A percentile compares a stretch with the other conserved stretches of the same genome.
Evolutionary conservation across 2,113 vertebrate genomes (phyloP).

Genomic region (Sphaerodactylus townsendi): DNA sequence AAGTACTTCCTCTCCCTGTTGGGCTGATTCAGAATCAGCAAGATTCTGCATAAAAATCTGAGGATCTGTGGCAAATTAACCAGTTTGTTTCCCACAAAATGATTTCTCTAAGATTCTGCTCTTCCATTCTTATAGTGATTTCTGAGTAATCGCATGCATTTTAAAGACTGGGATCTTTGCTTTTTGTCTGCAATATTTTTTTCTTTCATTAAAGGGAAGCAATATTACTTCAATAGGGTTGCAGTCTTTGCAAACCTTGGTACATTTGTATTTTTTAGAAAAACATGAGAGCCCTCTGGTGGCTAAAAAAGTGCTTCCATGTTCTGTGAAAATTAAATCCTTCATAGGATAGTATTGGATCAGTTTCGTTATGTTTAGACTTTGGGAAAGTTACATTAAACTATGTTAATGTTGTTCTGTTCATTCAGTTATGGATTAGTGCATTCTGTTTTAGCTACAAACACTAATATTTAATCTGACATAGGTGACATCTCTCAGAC

Average conservation of each 20-base stretch:
- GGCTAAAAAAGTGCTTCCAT: not conserved
- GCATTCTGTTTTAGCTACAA: not conserved
- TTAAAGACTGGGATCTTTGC: not conserved
- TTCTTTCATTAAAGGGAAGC: not conserved
- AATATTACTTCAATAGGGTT: not conserved
- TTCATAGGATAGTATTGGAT: not conserved
- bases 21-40: not conserved
- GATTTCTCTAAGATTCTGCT: not conserved
- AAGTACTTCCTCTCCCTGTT: not conserved
- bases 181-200: not conserved
- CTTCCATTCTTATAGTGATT: not conserved
- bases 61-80: not conserved
- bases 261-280: conserved; percentile 19
- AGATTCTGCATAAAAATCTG: not conserved
- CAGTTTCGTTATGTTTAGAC: not conserved
- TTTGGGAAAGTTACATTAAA: conserved; percentile 4
- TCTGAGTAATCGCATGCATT: not conserved
- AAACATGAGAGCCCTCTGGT: not conserved
- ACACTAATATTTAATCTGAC: not conserved
- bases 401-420: not conserved
- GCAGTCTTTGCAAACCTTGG: not conserved
- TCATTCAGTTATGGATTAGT: not conserved
- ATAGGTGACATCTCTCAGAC: not conserved
- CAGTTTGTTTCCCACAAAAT: not conserved
- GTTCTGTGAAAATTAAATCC: not conserved